Conservation (phyloP, 2,888 invertebrate species). For the Caenorhabditis uteleia region DNA sequence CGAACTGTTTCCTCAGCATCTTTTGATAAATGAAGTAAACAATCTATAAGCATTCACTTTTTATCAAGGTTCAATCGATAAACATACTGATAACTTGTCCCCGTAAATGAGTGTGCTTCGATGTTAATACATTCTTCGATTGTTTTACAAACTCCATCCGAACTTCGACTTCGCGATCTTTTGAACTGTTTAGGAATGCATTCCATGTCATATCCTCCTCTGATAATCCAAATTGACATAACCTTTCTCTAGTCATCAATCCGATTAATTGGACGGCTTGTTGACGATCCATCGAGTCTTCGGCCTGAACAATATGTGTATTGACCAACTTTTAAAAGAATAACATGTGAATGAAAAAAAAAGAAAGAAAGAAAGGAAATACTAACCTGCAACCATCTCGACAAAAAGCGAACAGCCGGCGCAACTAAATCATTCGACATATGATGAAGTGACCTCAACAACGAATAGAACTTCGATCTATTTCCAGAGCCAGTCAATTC, state of each 20-base stretch:
- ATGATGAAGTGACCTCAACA: slow-evolving; percentile 30
- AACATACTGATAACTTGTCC: slow-evolving; percentile 21
- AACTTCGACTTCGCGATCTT: slow-evolving; percentile 7
- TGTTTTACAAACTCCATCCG: slow-evolving; percentile 23
- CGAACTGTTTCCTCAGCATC: slow-evolving; percentile 36
- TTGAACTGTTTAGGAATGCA: slow-evolving; percentile 15
- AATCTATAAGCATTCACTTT: slow-evolving; percentile 6
- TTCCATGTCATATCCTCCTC: slow-evolving; percentile 22
- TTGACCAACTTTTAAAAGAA: neutral
- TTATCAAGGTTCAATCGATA: neutral
- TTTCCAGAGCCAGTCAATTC: slow-evolving; percentile 26
- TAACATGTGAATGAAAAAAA: too few species aligned
- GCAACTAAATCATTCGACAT: slow-evolving; percentile 20
- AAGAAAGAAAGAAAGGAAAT: neutral
- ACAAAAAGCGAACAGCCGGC: slow-evolving; percentile 23
- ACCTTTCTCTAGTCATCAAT: slow-evolving; percentile 5
- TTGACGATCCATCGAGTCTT: slow-evolving; percentile 8
- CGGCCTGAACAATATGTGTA: slow-evolving; percentile 7
- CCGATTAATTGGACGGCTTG: slow-evolving; percentile 24
- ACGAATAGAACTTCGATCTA: slow-evolving; percentile 29
- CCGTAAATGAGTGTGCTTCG: slow-evolving; percentile 20
- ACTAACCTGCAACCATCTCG: slow-evolving; percentile 14
- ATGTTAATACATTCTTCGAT: slow-evolving; percentile 13
- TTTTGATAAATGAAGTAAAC: slow-evolving; percentile 7
- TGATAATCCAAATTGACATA: slow-evolving; percentile 21